Base-by-base conservation (phyloP, 2,797 vertebrate genomes). In the Anabas testudineus region DNA sequence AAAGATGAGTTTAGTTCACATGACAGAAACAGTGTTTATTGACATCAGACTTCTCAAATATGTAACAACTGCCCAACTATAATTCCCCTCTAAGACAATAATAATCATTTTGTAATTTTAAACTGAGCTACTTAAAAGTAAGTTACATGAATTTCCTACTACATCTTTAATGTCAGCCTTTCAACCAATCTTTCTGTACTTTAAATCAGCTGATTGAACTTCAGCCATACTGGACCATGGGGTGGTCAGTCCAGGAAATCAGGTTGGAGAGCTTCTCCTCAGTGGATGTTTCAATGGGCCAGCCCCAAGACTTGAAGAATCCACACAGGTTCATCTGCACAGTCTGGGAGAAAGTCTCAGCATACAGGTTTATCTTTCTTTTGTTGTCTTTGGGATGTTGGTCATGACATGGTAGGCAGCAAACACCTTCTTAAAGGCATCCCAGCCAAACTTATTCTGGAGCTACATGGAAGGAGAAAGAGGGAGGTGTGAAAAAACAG, bases 301-400 rank as follows among this genome's bases (percentile, higher is more conserved):
- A 97, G 63, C 94, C 93, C 95, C 96, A 97, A 69, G 92, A 81
- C 86, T 95, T 94, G 56, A 95, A 95, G 90, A 97, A 96, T 1
- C 83, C 83, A 43, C 58, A 57, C 83, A 97, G 81, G 55, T 96
- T 95, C 88, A 83, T 91, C 67, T 82, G 90, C 54, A 96, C 94
- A 28, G 85, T 69, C 36, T 80, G 60, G 67, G 94, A 96, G 90
- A 97, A 95, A 0, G 83, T 96, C 90, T 93, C 91, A 18, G 92
- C 88, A 49, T 92, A 95, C 54, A 95, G 86, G 53, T 96, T 96
- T 91, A 96, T 95, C 80, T 97, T 96, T 66, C 69, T 81, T 0
- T 78, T 28, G 0, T 95, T 95, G 67, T 94, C 70, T 59, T 43
- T 30, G 94, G 93, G 26, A 94, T 46, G 14, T 84, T 55, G 52